A percentile compares a stretch with the other conserved stretches of the same genome.
phyloP scores from a whole-genome alignment of 64 coral and sea anemone genomes.

The Stichodactyla mertensii region DNA sequence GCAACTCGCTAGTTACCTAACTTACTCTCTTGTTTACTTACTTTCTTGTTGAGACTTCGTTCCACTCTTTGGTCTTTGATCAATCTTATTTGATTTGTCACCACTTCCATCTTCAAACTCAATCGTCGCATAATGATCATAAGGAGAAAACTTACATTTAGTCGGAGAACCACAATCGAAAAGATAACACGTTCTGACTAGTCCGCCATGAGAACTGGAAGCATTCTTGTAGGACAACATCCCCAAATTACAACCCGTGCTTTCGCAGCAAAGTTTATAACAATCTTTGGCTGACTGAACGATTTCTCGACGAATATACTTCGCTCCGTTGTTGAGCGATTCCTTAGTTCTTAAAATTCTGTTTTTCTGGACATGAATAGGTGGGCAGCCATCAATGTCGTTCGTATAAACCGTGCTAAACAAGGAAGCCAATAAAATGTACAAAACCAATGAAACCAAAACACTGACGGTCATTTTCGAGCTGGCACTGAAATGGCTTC shows the following conservation, averaged over 20 bases:
- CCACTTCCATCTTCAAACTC: slow-evolving; percentile 34
- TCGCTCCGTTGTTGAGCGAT: slow-evolving; percentile 40
- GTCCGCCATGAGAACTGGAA: background rate
- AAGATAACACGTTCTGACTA: slow-evolving; percentile 40
- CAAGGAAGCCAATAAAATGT: slow-evolving; percentile 52
- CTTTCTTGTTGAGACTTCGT: background rate
- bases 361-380: slow-evolving; percentile 46
- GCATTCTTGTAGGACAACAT: slow-evolving; percentile 47
- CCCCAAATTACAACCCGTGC: slow-evolving; percentile 27
- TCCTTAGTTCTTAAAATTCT: slow-evolving; percentile 43
- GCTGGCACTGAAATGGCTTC: slow-evolving; percentile 19
- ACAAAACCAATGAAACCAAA: background rate
- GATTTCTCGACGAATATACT: background rate
- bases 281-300: slow-evolving; percentile 38
- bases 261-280: slow-evolving; percentile 48
- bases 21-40: background rate
- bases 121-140: slow-evolving; percentile 57
- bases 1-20: background rate
- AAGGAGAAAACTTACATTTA: slow-evolving; percentile 40
- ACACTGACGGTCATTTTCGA: background rate
- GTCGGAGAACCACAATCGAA: slow-evolving; percentile 47
- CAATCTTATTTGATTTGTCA: background rate
- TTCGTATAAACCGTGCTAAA: slow-evolving; percentile 5
- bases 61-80: slow-evolving; percentile 11
- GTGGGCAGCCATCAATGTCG: slow-evolving; percentile 16